A percentile compares a stretch with the other conserved stretches of the same genome.
Conservation (phyloP, 2,113 vertebrate genomes). For the Laticauda laticaudata region DNA sequence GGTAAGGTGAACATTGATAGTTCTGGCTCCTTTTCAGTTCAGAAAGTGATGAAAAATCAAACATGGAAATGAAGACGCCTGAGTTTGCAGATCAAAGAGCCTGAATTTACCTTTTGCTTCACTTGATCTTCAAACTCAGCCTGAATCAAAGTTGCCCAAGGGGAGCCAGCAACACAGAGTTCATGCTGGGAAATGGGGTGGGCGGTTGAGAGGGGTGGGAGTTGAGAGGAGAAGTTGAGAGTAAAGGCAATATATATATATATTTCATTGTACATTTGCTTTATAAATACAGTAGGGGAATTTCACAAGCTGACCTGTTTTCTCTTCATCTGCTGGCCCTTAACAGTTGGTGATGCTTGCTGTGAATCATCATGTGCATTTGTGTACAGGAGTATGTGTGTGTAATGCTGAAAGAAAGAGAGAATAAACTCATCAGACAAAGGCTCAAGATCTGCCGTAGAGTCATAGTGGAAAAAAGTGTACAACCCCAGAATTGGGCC, state of each 20-base stretch:
- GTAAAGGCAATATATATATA: not conserved
- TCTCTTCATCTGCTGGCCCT: not conserved
- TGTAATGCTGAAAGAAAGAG: not conserved
- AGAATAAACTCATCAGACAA: not conserved
- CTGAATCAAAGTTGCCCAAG: slow-evolving; percentile 65
- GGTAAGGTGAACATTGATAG: slow-evolving; percentile 80
- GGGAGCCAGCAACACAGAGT: slow-evolving; percentile 55
- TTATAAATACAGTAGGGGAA: not conserved
- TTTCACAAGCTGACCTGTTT: not conserved
- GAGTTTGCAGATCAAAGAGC: slow-evolving; percentile 80
- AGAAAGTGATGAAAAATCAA: slow-evolving; percentile 73
- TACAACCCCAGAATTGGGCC: not conserved
- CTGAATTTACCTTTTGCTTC: slow-evolving; percentile 79
- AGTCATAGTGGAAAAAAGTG: not conserved
- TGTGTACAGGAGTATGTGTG: not conserved
- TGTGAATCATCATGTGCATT: not conserved
- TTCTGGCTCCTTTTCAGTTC: slow-evolving; percentile 81
- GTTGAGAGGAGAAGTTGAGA: not conserved
- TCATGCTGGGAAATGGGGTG: not conserved
- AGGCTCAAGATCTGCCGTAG: not conserved
- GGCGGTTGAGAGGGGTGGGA: too few relatives aligned
- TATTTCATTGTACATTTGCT: slow-evolving; percentile 6
- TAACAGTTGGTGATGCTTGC: not conserved
- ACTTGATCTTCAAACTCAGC: slow-evolving; percentile 80
- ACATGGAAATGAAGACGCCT: slow-evolving; percentile 82